These are phyloP conservation scores for Pheucticus melanocephalus DNA, from an alignment of 2,113 vertebrate genomes.

Conservation along the genomic window DNA sequence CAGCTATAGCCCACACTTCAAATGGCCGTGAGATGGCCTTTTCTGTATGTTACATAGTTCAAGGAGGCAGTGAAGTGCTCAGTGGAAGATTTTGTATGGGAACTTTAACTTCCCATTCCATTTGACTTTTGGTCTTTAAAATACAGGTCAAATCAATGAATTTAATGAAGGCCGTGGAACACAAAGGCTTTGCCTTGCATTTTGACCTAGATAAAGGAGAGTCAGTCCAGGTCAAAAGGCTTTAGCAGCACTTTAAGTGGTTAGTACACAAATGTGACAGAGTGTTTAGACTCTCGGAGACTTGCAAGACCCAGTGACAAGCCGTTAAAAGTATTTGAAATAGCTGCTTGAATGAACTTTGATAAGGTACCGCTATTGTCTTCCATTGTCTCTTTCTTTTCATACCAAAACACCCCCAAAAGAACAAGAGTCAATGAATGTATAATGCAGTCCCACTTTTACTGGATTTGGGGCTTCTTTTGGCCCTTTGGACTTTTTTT, in stretches of 20 bases:
- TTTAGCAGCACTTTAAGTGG: conserved; percentile 91
- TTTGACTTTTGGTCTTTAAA: conserved; percentile 97
- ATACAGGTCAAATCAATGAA: conserved; percentile 99
- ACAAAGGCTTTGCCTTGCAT: conserved; percentile 95
- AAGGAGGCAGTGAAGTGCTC: conserved; percentile 77
- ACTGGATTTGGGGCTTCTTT: conserved; percentile 73
- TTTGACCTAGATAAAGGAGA: conserved; percentile 96
- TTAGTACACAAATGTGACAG: conserved; percentile 99
- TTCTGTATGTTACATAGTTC: conserved; percentile 72
- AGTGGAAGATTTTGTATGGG: conserved; percentile 85
- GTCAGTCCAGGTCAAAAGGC: conserved; percentile 97
- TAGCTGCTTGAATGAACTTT: conserved; percentile 88
- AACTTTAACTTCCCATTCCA: conserved; percentile 95
- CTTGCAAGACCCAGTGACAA: conserved; percentile 93
- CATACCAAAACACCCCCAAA: conserved; percentile 80
- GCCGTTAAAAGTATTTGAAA: conserved; percentile 96
- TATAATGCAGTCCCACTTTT: conserved; percentile 83
- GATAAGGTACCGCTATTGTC: conserved; percentile 89
- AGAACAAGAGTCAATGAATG: conserved; percentile 89
- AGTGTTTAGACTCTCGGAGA: conserved; percentile 86
- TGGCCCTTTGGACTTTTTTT: conserved; percentile 67
- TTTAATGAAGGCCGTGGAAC: conserved; percentile 96
- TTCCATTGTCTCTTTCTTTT: conserved; percentile 80
- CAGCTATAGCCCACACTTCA: conserved; percentile 78
- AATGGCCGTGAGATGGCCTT: conserved; percentile 80